phyloP scores from a whole-genome alignment of 2,888 invertebrate species.

The Hanleya hanleyi region DNA sequence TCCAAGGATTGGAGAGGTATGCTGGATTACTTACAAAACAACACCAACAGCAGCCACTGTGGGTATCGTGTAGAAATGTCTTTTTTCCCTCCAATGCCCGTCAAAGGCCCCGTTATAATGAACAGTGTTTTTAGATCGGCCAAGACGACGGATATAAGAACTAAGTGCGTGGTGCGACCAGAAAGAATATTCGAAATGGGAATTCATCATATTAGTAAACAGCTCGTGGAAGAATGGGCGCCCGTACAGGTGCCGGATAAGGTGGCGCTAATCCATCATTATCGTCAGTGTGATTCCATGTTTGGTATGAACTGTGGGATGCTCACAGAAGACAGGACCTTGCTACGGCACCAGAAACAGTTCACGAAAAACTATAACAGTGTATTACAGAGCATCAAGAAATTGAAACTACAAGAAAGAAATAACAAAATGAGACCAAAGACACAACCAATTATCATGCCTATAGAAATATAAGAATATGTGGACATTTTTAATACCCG shows the following conservation, averaged over 20 bases:
- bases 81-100: conserved; percentile 9
- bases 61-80: conserved; percentile 25
- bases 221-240: background rate
- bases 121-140: conserved; percentile 23
- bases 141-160: conserved; percentile 8
- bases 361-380: background rate
- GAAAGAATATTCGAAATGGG: conserved; percentile 28
- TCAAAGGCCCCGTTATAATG: background rate
- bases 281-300: conserved; percentile 6
- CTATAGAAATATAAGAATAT: too few relatives aligned
- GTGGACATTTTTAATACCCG: too few relatives aligned
- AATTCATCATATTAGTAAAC: conserved; percentile 22
- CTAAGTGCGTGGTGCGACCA: conserved; percentile 19
- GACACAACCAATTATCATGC: too few relatives aligned
- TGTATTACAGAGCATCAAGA: background rate
- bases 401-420: background rate
- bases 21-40: background rate
- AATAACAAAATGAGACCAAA: too few relatives aligned
- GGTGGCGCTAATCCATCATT: conserved; percentile 15
- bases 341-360: background rate
- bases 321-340: background rate
- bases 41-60: background rate
- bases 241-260: background rate
- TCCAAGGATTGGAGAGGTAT: conserved; percentile 13
- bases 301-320: conserved; percentile 13